Evolutionary conservation across 2,888 invertebrate species (phyloP).

Genomic region (Cepaea hortensis): DNA sequence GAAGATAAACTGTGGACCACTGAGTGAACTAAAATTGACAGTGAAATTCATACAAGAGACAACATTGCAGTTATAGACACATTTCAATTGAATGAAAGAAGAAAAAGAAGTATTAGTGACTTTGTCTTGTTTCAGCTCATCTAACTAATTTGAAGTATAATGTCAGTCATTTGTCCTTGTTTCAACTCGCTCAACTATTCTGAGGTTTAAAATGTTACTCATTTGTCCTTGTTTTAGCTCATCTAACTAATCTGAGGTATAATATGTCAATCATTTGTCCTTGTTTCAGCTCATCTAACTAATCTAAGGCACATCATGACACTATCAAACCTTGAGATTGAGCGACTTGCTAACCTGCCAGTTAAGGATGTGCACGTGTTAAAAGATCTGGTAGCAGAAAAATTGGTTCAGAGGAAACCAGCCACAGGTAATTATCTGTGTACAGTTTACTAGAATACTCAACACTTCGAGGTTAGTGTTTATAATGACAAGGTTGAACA

Average conservation of each 20-base stretch:
- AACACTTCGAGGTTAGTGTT: no score
- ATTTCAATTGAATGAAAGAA: no score
- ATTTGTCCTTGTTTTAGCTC: constrained; percentile 54
- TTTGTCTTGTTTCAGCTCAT: no score
- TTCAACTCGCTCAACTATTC: constrained; percentile 52
- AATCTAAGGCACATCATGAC: constrained; percentile 60
- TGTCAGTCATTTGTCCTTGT: constrained; percentile 17
- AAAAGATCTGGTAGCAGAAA: constrained; percentile 62
- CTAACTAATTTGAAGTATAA: not conserved
- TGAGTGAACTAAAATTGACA: no score
- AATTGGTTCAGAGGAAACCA: constrained; percentile 51
- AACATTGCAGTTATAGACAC: no score
- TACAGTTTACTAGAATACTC: no score
- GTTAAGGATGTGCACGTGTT: constrained; percentile 58
- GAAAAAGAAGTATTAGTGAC: no score
- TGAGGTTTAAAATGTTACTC: not conserved
- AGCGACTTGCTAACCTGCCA: constrained; percentile 59
- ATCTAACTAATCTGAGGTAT: not conserved
- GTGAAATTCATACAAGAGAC: no score
- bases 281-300: constrained; percentile 60
- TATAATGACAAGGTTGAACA: no score
- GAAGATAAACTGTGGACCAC: no score
- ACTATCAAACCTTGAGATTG: constrained; percentile 63
- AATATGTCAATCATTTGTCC: not conserved
- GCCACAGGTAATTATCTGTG: constrained; percentile 57